Evolutionary conservation across 2,888 invertebrate genomes (phyloP), one percentile per base, ranked within the genome.

Genomic region (Dryomyza anilis): DNA sequence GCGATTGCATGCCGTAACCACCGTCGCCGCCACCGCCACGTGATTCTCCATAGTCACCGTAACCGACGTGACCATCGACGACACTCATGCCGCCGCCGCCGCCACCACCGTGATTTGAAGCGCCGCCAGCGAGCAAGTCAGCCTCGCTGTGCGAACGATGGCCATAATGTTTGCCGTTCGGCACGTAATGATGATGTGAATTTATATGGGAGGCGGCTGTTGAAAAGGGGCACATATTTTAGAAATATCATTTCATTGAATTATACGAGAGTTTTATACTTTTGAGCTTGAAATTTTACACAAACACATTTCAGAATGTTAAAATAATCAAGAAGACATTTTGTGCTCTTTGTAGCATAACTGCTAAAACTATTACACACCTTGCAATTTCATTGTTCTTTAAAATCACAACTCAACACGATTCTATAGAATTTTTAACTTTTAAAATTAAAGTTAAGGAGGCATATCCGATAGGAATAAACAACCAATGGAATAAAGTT

Each of bases 131-230:
- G 46, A 95, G 84, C 23, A 95, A 85, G 85, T 95, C 95, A 10
- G 95, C 95, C 81, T 95, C 95, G 73, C 94, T 94, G 71, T 91
- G 89, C 67, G 94, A 94, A 76, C 91, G 91, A 78, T 88, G 83
- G 0, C 83, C 78, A 71, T 81, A 73, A 65, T 83, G 83, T 64
- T 82, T 82, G 50, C 82, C 82, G 69, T 80, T 80, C 59, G 76
- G 75, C 50, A 74, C 71, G 64, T 80, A 76, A 66, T 77, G 76
- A 63, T 78, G 77, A 65, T 79, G 77, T 60, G 72, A 67, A 69
- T 78, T 77, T 10, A 76, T 68, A 57, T 83, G 83, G 55, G 78
- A 79, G 43, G 82, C 82, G 63, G 79, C 80, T 75, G 43, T 1
- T 55, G 53, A 39, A 30, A 7, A 60, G 27, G 27, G 7, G 27